phyloP scores from a whole-genome alignment of 2,888 invertebrate species.

The Temnothorax ravouxi region DNA sequence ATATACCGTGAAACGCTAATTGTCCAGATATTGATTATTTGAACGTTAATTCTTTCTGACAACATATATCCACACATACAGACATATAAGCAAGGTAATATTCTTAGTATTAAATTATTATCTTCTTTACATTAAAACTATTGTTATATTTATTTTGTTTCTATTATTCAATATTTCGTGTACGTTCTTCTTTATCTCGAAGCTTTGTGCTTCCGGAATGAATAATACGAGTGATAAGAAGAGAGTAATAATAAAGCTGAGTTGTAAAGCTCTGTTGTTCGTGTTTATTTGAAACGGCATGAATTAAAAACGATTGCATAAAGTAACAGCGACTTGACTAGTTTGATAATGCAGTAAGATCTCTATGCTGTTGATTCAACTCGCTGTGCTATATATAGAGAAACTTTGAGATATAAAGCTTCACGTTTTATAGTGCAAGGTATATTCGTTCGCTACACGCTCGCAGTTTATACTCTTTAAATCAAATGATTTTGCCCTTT shows the following conservation, averaged over 20 bases:
- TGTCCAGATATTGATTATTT: background rate
- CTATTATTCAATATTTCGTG: background rate
- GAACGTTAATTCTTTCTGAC: background rate
- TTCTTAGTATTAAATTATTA: background rate
- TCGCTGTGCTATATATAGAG: background rate
- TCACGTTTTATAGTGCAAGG: conserved; percentile 19
- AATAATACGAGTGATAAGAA: background rate
- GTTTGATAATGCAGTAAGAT: conserved; percentile 3
- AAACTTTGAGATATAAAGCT: conserved; percentile 35
- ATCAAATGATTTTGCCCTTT: conserved; percentile 19
- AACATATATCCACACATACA: background rate
- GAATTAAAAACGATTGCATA: conserved; percentile 20
- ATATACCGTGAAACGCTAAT: background rate
- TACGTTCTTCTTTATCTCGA: background rate
- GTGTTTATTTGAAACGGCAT: conserved; percentile 6
- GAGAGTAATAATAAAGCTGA: background rate
- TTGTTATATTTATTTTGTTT: background rate
- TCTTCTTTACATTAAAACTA: background rate
- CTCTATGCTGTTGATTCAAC: background rate
- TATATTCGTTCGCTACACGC: background rate
- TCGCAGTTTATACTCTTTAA: conserved; percentile 34
- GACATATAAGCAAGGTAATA: background rate
- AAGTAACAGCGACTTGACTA: background rate
- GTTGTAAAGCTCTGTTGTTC: background rate
- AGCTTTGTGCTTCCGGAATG: background rate